These are phyloP conservation scores for Meandrina meandrites DNA, from an alignment of 92 coral and sea anemone species.

Conservation along the genomic window DNA sequence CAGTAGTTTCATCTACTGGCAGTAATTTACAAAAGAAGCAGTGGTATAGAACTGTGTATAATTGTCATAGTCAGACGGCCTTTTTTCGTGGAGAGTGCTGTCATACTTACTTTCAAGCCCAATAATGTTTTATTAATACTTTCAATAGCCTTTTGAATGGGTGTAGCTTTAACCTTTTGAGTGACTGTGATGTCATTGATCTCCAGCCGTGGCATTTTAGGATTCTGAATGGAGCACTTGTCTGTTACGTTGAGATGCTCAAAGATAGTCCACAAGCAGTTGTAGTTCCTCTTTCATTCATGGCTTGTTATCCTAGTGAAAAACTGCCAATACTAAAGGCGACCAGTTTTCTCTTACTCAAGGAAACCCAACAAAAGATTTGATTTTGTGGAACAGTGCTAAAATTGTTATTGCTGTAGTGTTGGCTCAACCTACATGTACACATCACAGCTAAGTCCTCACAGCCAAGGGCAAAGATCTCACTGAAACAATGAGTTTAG, in stretches of 20 bases:
- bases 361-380: neutral
- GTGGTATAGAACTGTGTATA: neutral
- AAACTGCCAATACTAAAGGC: neutral
- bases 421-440: no score
- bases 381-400: no score
- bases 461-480: no score
- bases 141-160: neutral
- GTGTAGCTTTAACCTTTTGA: no score
- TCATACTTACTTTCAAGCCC: neutral
- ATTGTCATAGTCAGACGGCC: neutral
- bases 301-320: neutral
- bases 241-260: neutral
- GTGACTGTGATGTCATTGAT: no score
- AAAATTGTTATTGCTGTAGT: no score
- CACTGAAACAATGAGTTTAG: no score
- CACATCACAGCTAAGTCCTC: no score
- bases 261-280: neutral
- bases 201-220: no score
- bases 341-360: neutral
- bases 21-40: neutral
- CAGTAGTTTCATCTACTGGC: neutral
- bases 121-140: neutral
- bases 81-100: neutral
- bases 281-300: neutral
- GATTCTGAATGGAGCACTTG: neutral